Evolutionary conservation across 2,888 invertebrate species (phyloP), one percentile per base, ranked within the genome.

Genomic region (Ischnus inquisitorius): DNA sequence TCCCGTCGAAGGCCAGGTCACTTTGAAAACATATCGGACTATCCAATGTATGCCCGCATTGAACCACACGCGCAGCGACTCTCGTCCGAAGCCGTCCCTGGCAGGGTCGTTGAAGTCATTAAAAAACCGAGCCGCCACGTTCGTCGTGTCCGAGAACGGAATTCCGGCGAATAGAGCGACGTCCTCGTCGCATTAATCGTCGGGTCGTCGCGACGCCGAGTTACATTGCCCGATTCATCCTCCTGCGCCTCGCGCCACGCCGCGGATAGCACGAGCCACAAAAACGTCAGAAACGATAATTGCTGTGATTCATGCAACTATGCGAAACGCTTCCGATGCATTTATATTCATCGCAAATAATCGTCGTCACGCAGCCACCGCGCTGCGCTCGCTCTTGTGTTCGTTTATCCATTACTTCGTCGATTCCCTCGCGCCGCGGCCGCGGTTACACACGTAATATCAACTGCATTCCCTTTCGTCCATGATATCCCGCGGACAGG

Each of bases 251-350:
- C 43, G 43, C 39, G 25, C 16, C 39, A 22, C 41, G 41, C 57
- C n/a, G 41, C 48, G 64, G 22, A 51, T 39, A 79, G 65, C 78
- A 78, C 68, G 79, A 74, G 71, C 57, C 43, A 54, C 84, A 86
- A 84, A 87, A 88, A 88, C 84, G 87, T 86, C 87, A 87, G 87
- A 86, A 87, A 90, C 89, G 90, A 91, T 91, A 91, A 92, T 92
- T 91, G 91, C 90, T 89, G 89, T 90, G 90, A 92, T 91, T 91
- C 90, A 90, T 90, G 88, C 90, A 90, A 90, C 89, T 90, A 91
- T 92, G 91, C 89, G 87, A 65, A 88, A 85, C 87, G 87, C 89
- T 90, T 91, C 90, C 90, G 91, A 91, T 90, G 89, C 90, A 88
- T 88, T 89, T 87, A 88, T 87, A 89, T 89, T 87, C 89, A 88